These are phyloP conservation scores for Trachymyrmex cornetzi DNA, from an alignment of 1,140 invertebrate species.

Conservation along the genomic window DNA sequence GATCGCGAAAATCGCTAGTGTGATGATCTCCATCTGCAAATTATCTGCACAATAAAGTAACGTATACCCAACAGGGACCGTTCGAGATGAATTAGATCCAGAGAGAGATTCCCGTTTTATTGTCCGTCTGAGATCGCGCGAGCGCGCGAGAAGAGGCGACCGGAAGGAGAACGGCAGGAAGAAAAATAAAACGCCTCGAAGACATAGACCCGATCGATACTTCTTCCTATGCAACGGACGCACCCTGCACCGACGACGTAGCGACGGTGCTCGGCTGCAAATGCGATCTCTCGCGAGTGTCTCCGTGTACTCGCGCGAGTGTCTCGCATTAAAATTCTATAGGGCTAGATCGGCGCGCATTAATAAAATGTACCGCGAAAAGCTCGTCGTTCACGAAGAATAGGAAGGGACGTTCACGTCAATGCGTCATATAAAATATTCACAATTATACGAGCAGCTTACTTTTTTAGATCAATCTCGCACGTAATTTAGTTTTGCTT, in stretches of 20 bases:
- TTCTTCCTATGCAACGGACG: conserved; percentile 72
- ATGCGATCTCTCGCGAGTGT: conserved; percentile 28
- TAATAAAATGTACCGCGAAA: conserved; percentile 50
- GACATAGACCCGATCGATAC: conserved; percentile 71
- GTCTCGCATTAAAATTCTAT: conserved; percentile 64
- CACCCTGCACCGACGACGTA: conserved; percentile 42
- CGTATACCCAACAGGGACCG: background rate
- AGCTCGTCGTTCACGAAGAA: background rate
- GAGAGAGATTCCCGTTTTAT: background rate
- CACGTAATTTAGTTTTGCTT: background rate
- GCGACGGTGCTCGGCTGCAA: conserved; percentile 23
- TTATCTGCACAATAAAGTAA: background rate
- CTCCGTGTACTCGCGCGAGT: conserved; percentile 12
- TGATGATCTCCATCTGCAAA: background rate
- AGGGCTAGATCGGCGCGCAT: conserved; percentile 27
- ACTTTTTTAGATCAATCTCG: conserved; percentile 18
- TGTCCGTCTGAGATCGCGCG: conserved; percentile 22
- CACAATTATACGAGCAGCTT: conserved; percentile 8
- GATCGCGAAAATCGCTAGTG: background rate
- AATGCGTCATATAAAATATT: conserved; percentile 28
- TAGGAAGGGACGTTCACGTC: background rate
- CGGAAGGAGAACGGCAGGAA: background rate
- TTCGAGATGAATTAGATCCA: background rate
- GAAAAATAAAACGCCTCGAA: conserved; percentile 68
- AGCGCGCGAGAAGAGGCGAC: conserved; percentile 30